A percentile compares a stretch with the other conserved stretches of the same genome.
These are phyloP conservation scores for Crotalus helleri DNA, from an alignment of 2,113 vertebrate species.

Conservation along the genomic window DNA sequence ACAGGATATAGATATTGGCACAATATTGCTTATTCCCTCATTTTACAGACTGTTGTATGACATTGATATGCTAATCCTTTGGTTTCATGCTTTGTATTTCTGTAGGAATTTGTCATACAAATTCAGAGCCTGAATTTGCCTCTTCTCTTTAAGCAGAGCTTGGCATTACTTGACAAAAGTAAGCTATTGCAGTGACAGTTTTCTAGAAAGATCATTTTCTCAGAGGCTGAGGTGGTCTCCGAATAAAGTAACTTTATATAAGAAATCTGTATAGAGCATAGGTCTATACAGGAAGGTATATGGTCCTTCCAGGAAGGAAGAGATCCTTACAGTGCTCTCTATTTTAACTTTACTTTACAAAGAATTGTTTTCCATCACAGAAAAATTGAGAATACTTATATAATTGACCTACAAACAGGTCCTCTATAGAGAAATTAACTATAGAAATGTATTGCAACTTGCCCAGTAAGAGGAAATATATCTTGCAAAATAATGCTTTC, in stretches of 20 bases:
- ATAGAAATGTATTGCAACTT: not conserved
- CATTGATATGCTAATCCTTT: slow-evolving; percentile 27
- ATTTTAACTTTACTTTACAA: not conserved
- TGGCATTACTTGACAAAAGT: slow-evolving; percentile 31
- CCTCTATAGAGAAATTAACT: not conserved
- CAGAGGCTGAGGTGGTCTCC: slow-evolving; percentile 26
- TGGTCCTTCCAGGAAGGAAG: not conserved
- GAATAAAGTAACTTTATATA: not conserved
- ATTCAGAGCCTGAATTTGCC: slow-evolving; percentile 5
- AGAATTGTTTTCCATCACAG: not conserved
- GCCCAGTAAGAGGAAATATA: not conserved
- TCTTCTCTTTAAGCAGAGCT: slow-evolving; percentile 1
- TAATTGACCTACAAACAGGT: not conserved
- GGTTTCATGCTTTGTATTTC: slow-evolving; percentile 4
- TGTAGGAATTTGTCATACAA: slow-evolving; percentile 13
- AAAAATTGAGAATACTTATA: not conserved
- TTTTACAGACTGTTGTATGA: slow-evolving; percentile 29
- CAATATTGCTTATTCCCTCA: slow-evolving; percentile 30
- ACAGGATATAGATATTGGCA: slow-evolving; percentile 19
- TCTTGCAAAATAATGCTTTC: not conserved
- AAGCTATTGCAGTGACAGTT: slow-evolving; percentile 8
- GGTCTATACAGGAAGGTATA: no score
- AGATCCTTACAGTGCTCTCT: not conserved
- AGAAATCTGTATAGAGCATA: not conserved
- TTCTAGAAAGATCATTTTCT: slow-evolving; percentile 22